A percentile compares a stretch with the other conserved stretches of the same genome.
Conservation (phyloP, 2,888 invertebrate genomes). For the Synergus gifuensis region DNA sequence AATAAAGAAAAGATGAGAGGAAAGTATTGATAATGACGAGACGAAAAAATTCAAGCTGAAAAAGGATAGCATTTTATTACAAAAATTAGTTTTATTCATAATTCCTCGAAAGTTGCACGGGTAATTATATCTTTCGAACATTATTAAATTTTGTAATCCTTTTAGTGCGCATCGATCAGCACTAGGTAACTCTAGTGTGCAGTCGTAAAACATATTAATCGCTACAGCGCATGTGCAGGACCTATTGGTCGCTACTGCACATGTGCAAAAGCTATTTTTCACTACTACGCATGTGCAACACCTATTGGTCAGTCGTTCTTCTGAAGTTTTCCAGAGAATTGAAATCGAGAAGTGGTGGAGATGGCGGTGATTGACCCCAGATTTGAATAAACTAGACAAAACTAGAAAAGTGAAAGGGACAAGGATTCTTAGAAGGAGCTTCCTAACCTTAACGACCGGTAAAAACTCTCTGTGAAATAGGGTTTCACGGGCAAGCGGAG, state of each 20-base stretch:
- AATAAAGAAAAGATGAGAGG: slow-evolving; percentile 29
- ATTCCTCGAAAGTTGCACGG: no score
- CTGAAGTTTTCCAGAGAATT: no score
- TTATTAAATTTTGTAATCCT: no score
- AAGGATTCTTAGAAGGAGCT: slow-evolving; percentile 48
- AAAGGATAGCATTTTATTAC: not conserved
- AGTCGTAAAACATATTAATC: no score
- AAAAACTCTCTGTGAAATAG: slow-evolving; percentile 49
- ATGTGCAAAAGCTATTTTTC: no score
- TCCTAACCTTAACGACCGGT: slow-evolving; percentile 46
- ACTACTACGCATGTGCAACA: no score
- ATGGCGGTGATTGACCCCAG: not conserved
- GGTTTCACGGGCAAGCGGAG: slow-evolving; percentile 18
- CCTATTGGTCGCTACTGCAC: no score
- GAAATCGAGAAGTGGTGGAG: not conserved
- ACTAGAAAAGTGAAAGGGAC: not conserved
- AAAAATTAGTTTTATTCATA: not conserved
- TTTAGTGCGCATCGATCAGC: no score
- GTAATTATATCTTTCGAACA: no score
- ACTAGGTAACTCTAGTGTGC: no score
- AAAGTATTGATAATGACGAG: slow-evolving; percentile 15
- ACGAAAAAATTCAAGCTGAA: slow-evolving; percentile 45
- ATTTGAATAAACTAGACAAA: not conserved
- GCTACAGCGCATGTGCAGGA: no score
- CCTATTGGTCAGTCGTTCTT: no score